Conservation (phyloP, 2,113 vertebrate species). For the Cyprinus carpio region DNA sequence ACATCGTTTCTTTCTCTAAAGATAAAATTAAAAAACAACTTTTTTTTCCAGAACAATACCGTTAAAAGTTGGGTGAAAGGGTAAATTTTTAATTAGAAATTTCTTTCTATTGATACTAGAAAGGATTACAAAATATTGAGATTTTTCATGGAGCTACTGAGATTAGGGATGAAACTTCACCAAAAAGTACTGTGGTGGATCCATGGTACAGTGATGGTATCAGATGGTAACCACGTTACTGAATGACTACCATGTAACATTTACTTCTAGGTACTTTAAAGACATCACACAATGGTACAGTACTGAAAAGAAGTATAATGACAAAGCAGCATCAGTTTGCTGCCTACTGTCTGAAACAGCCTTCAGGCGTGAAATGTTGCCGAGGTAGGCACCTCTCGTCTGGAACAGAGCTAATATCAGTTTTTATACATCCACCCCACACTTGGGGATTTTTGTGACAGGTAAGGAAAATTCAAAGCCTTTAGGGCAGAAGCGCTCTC, state of each 20-base stretch:
- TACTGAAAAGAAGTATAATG: neutral
- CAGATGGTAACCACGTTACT: neutral
- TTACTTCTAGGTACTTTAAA: neutral
- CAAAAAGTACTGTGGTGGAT: neutral
- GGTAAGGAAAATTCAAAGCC: constrained; percentile 31
- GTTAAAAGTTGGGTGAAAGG: neutral
- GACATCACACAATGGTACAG: neutral
- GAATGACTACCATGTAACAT: neutral
- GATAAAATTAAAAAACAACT: neutral
- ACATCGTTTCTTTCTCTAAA: neutral
- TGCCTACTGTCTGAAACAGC: neutral
- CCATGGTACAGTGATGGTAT: neutral
- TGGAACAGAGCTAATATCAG: constrained; percentile 61
- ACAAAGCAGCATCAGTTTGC: neutral
- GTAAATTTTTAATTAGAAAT: neutral
- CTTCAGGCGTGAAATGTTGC: neutral
- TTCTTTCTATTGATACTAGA: neutral
- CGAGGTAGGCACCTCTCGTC: neutral
- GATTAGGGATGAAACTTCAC: neutral
- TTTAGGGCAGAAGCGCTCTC: neutral
- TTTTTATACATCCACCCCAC: constrained; percentile 47
- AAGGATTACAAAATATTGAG: neutral
- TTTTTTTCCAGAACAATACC: neutral
- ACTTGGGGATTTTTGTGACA: constrained; percentile 28
- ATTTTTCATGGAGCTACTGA: no score